Percentiles rank a stretch among this genome's conserved stretches.
Conservation (phyloP, 2,888 invertebrate genomes). For the Empis stercorea region DNA sequence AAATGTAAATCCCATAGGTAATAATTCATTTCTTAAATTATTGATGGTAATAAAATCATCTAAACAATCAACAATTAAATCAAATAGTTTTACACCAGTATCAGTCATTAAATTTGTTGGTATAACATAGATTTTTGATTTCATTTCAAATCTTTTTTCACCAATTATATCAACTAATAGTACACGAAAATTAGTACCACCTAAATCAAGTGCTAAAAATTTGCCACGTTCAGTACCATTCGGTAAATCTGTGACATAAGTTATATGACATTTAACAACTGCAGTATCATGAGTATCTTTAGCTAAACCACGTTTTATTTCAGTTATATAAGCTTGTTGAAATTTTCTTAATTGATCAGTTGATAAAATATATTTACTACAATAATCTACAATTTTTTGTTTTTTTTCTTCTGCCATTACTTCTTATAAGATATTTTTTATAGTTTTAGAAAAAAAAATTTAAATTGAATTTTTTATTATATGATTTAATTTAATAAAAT, state of each 20-base stretch:
- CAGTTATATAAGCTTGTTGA: slow-evolving; percentile 42
- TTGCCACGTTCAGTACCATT: slow-evolving; percentile 88
- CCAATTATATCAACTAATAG: slow-evolving; percentile 70
- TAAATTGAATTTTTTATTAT: too few species aligned
- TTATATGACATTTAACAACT: slow-evolving; percentile 84
- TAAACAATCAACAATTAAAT: slow-evolving; percentile 89
- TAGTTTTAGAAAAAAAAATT: too few species aligned
- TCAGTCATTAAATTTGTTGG: slow-evolving; percentile 89
- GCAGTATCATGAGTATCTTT: slow-evolving; percentile 61
- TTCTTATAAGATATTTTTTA: too few species aligned
- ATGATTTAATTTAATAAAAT: too few species aligned
- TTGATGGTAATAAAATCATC: slow-evolving; percentile 77
- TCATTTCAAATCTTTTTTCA: slow-evolving; percentile 76
- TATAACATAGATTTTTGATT: slow-evolving; percentile 90
- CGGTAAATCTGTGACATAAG: slow-evolving; percentile 89
- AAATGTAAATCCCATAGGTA: slow-evolving; percentile 92
- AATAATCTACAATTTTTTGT: too few species aligned
- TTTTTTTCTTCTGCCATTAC: too few species aligned
- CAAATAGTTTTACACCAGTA: slow-evolving; percentile 74
- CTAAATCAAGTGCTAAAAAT: slow-evolving; percentile 90
- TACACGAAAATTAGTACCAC: slow-evolving; percentile 96
- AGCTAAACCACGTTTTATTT: slow-evolving; percentile 65
- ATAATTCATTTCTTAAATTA: slow-evolving; percentile 51
- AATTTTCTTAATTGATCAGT: too few species aligned
- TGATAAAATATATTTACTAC: too few species aligned